Percentiles rank a stretch among this genome's conserved stretches.
Evolutionary conservation across 2,113 vertebrate species (phyloP).

Genomic region (Nanger granti): DNA sequence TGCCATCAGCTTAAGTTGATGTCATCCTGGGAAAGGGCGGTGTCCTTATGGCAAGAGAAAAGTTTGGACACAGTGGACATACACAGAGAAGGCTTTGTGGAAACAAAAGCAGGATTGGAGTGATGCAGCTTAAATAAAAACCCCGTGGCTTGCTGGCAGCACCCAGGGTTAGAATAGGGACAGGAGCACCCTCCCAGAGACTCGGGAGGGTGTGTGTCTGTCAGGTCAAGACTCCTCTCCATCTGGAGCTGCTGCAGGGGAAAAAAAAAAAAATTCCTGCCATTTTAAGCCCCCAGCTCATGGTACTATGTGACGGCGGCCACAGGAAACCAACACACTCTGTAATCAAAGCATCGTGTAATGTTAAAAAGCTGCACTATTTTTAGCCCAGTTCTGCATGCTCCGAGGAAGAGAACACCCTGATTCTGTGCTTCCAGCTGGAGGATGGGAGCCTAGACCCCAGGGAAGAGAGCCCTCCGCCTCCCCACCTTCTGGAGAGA

Average conservation of each 20-base stretch:
- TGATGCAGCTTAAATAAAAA: accelerated
- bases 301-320: not conserved
- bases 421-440: not conserved
- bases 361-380: not conserved
- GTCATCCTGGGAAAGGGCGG: accelerated
- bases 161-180: not conserved
- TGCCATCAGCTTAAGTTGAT: not conserved
- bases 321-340: not conserved
- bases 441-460: not conserved
- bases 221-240: accelerated
- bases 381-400: not conserved
- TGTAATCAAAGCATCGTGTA: not conserved
- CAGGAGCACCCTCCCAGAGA: no score
- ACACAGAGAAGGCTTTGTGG: not conserved
- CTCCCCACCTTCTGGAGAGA: not conserved
- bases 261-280: not conserved
- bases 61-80: not conserved
- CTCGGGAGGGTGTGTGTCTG: accelerated
- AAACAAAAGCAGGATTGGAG: not conserved
- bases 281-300: not conserved
- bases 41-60: not conserved
- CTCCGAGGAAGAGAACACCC: not conserved
- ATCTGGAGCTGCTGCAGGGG: not conserved
- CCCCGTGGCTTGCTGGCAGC: accelerated
- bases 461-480: not conserved